These are phyloP conservation scores for Leptothorax acervorum DNA, from an alignment of 2,888 invertebrate species.

Conservation along the genomic window DNA sequence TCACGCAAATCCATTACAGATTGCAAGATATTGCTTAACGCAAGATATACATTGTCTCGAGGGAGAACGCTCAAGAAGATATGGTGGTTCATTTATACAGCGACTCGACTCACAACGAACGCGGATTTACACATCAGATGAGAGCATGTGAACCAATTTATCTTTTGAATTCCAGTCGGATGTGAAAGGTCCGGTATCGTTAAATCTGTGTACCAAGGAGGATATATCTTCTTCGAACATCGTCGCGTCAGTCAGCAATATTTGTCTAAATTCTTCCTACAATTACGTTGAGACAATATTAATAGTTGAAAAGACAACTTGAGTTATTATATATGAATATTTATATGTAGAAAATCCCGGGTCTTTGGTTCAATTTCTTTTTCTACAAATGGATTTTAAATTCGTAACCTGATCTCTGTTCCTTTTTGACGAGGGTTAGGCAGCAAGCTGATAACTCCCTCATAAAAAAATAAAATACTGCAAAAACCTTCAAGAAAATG, in stretches of 20 bases:
- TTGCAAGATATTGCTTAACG: neutral
- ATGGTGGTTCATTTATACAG: constrained; percentile 27
- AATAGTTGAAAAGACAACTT: neutral
- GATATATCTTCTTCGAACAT: constrained; percentile 90
- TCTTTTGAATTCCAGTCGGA: constrained; percentile 86
- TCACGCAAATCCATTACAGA: neutral
- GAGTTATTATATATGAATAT: constrained; percentile 5
- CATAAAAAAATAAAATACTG: neutral
- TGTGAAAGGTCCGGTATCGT: constrained; percentile 89
- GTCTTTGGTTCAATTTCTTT: neutral
- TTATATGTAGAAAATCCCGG: neutral
- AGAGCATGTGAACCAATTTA: constrained; percentile 58
- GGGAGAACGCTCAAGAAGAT: constrained; percentile 10
- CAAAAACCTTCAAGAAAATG: neutral
- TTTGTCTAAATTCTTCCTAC: constrained; percentile 90
- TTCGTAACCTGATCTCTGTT: neutral
- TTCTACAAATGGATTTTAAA: neutral
- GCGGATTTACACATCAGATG: constrained; percentile 10
- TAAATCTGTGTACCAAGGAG: constrained; percentile 90
- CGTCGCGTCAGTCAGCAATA: constrained; percentile 90
- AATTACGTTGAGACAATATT: neutral
- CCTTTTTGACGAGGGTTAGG: neutral
- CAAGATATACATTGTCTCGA: neutral
- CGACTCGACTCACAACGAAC: neutral
- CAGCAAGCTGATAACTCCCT: neutral